A percentile compares a stretch with the other conserved stretches of the same genome.
Conservation (phyloP, 2,888 invertebrate genomes). For the Diadromus collaris region DNA sequence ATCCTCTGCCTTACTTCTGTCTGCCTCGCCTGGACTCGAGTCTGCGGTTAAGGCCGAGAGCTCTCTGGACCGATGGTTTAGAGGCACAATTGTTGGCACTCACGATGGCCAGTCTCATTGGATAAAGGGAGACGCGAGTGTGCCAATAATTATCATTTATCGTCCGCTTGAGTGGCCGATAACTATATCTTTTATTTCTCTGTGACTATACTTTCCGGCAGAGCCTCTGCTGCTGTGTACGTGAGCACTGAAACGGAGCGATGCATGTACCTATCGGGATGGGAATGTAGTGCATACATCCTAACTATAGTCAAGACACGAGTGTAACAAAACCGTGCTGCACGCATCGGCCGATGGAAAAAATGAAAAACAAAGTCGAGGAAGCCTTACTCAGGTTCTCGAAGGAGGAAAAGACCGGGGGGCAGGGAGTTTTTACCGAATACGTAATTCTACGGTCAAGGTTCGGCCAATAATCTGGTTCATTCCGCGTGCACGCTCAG, state of each 20-base stretch:
- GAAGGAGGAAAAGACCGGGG: slow-evolving; percentile 12
- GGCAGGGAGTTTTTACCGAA: slow-evolving; percentile 66
- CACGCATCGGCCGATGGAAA: slow-evolving; percentile 68
- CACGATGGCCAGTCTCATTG: slow-evolving; percentile 1
- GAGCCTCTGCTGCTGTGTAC: neutral
- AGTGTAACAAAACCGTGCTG: slow-evolving; percentile 56
- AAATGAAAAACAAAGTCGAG: slow-evolving; percentile 15
- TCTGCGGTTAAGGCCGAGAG: slow-evolving; percentile 49
- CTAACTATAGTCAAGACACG: slow-evolving; percentile 10
- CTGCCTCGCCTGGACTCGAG: slow-evolving; percentile 44
- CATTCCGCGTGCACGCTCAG: slow-evolving; percentile 66
- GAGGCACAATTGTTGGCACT: slow-evolving; percentile 17
- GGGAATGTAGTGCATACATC: slow-evolving; percentile 4
- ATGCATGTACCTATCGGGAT: slow-evolving; percentile 13
- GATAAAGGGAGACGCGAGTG: slow-evolving; percentile 8
- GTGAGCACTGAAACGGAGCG: neutral
- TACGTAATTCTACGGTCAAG: slow-evolving; percentile 77
- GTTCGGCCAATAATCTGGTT: slow-evolving; percentile 78
- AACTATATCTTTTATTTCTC: slow-evolving; percentile 3
- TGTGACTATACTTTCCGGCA: neutral
- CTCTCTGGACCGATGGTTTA: slow-evolving; percentile 17
- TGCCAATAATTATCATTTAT: slow-evolving; percentile 20
- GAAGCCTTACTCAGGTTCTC: slow-evolving; percentile 41
- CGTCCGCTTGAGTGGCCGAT: slow-evolving; percentile 6
- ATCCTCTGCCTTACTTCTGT: slow-evolving; percentile 37